phyloP scores from a whole-genome alignment of 2,797 vertebrate genomes.

The Megaceryle alcyon region DNA sequence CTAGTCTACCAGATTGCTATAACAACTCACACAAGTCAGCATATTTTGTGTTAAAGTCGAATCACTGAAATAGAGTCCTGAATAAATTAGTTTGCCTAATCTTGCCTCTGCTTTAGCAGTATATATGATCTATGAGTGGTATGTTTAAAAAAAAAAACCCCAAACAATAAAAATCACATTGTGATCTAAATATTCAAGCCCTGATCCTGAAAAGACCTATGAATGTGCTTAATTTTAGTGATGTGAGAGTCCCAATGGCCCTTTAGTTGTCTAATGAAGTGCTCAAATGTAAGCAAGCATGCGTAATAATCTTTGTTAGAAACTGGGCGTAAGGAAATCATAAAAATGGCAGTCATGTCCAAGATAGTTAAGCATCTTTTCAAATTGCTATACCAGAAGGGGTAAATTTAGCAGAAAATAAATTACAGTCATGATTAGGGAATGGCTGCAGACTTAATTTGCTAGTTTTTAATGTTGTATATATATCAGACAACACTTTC shows the following conservation, averaged over 20 bases:
- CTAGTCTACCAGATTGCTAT: not conserved
- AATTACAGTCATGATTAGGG: constrained; percentile 30
- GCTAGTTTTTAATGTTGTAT: not conserved
- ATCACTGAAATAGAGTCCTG: not conserved
- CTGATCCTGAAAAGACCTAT: not conserved
- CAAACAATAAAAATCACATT: not conserved
- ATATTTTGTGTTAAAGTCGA: not conserved
- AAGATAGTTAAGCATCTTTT: constrained; percentile 2
- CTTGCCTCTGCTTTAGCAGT: not conserved
- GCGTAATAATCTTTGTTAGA: not conserved
- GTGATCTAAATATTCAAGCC: not conserved
- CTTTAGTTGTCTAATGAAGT: constrained; percentile 39
- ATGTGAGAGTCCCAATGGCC: not conserved
- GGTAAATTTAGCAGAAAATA: constrained; percentile 56
- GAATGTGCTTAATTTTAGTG: constrained; percentile 9
- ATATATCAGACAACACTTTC: constrained; percentile 25
- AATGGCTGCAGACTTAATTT: constrained; percentile 38
- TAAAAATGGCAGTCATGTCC: constrained; percentile 35
- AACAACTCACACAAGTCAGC: not conserved
- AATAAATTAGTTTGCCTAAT: not conserved
- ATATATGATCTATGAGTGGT: not conserved
- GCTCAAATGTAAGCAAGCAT: constrained; percentile 1
- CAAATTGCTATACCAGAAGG: constrained; percentile 14
- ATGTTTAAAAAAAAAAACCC: not conserved
- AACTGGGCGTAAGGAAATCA: not conserved